Evolutionary conservation across 2,113 vertebrate species (phyloP), one percentile per base, ranked within the genome.

Genomic region (Pseudorhombus dupliciocellatus): DNA sequence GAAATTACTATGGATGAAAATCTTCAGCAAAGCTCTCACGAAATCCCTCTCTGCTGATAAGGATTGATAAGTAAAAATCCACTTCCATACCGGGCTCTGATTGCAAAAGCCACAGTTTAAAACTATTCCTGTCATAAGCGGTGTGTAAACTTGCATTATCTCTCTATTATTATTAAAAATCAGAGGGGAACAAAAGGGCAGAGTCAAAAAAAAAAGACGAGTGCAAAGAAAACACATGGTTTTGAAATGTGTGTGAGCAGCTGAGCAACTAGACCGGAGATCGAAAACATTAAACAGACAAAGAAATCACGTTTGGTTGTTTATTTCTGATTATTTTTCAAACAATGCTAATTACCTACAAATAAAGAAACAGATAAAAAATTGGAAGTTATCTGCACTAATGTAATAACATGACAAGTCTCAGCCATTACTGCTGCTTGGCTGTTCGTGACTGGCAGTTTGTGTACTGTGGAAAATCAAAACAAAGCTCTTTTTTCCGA

Each of bases 361-460:
- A 21, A 25, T 31, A 22, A 64, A 65, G 60, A 60, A 56, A 28
- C 14, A n/a, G 6, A 48, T 26, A 51, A 37, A 62, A 42, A 15
- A 66, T 69, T 42, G 20, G 51, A n/a, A 26, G 34, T 24, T 31
- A 5, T 48, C 55, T 78, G 65, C 53, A 67, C 34, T 2, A 11
- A 52, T 58, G 68, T 66, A 26, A 52, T 22, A 73, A 48, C 12
- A 26, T 8, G 34, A 78, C 25, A 63, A 61, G 44, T 77, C 57
- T 77, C 75, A 24, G 73, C 42, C 57, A 48, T 60, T 48, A 62
- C 67, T 5, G 24, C 25, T n/a, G 61, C 28, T 22, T 71, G 52
- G 48, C 60, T 72, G 25, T 53, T 75, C 42, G 24, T 48, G 62
- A 76, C 52, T 67, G 71, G 52, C 78, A 82, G 48, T 37, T 55